Base-by-base conservation (phyloP, 2,797 vertebrate species). In the Periophthalmus magnuspinnatus region DNA sequence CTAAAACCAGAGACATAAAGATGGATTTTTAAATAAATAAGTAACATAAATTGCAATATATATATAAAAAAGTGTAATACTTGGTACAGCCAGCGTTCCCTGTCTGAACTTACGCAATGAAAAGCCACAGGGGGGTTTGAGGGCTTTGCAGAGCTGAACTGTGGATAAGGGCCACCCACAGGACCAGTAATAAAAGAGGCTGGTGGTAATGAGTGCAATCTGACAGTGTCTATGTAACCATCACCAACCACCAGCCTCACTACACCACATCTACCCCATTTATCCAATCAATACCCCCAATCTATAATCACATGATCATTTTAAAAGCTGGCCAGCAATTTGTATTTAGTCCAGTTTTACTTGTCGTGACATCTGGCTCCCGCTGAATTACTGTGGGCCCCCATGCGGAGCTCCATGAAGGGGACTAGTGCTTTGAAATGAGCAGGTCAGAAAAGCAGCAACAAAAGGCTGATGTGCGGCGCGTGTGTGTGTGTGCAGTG, bases 341-440 rank as follows among this genome's bases (percentile, higher is more conserved):
- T 82, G 79, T 78, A 79, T 82, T 76, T 68, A 61, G 76, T 72
- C 70, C 69, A 73, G 70, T 45, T 74, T 70, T 65, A 62, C 69
- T 65, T 72, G 67, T 68, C 79, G 55, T 75, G 77, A 87, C 86
- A 85, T 82, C 83, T 83, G 86, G 77, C 79, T 78, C 66, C 70
- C 55, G 10, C 36, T 62, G 69, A 82, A 79, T 84, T 77, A 62
- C 70, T 77, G 78, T 21, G 59, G 54, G 69, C 75, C 82, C 66
- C 71, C 75, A 69, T 33, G 54, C 72, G 60, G 82, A 77, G 71
- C 36, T 0, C 64, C 52, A 65, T 75, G 77, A 76, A 52, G 70
- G 71, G 67, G 41, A 68, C 66, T 67, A 38, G 10, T 7, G 69
- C 70, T 75, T 71, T 45, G 73, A 74, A 79, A n/a, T 62, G 65